phyloP scores from a whole-genome alignment of 2,797 vertebrate genomes.

The Pipistrellus nathusii region DNA sequence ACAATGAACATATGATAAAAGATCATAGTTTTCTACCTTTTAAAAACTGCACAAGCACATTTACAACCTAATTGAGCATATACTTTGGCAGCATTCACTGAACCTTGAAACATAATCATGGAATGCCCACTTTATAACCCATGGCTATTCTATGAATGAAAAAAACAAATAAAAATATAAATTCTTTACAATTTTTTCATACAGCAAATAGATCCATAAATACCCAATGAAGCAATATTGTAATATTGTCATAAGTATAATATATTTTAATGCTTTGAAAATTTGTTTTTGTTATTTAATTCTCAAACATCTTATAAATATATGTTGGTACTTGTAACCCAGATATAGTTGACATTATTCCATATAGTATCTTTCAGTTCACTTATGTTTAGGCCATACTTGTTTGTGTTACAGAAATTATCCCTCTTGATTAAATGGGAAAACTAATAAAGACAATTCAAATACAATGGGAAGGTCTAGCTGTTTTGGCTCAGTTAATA shows the following conservation, averaged over 20 bases:
- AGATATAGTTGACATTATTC: background rate
- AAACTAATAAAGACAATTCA: constrained; percentile 9
- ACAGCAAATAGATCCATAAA: background rate
- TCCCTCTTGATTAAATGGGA: background rate
- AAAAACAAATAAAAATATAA: constrained; percentile 16
- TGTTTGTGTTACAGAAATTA: constrained; percentile 1
- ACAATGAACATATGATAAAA: background rate
- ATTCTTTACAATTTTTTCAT: background rate
- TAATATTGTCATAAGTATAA: background rate
- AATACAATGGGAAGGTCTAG: background rate
- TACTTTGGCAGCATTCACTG: background rate
- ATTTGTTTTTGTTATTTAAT: background rate
- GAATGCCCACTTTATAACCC: background rate
- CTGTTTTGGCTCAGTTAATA: too few species aligned
- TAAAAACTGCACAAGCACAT: background rate
- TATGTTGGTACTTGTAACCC: background rate
- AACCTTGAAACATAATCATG: background rate
- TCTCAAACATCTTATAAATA: background rate
- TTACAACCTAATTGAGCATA: background rate
- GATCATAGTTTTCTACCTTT: background rate
- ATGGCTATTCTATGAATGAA: background rate
- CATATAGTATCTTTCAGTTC: background rate
- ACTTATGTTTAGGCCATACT: background rate
- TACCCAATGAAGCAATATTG: background rate
- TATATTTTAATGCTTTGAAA: background rate